A percentile compares a stretch with the other conserved stretches of the same genome.
Conservation (phyloP, 2,797 vertebrate genomes). For the Hypotaenidia philippensis region DNA sequence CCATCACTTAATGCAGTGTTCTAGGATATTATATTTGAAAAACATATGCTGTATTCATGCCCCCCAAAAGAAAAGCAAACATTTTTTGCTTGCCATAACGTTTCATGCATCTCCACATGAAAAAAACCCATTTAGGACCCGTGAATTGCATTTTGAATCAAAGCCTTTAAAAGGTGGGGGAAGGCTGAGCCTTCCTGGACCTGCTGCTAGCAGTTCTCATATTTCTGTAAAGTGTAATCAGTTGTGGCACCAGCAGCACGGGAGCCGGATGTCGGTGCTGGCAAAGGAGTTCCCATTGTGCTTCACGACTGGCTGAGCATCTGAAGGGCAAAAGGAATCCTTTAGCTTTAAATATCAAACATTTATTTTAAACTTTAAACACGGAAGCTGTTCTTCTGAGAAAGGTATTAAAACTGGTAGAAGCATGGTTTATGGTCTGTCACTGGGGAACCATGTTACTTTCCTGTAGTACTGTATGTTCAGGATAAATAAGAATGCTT, state of each 20-base stretch:
- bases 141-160: neutral
- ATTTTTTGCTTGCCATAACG: neutral
- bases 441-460: neutral
- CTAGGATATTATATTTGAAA: neutral
- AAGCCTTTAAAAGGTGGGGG: neutral
- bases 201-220: neutral
- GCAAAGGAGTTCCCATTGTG: neutral
- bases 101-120: neutral
- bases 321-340: neutral
- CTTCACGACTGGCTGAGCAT: neutral
- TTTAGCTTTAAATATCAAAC: neutral
- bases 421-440: neutral
- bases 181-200: neutral
- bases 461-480: neutral
- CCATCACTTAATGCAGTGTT: neutral
- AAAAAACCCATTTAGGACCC: neutral
- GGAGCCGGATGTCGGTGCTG: neutral
- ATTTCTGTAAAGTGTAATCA: neutral
- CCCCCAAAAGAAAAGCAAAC: neutral
- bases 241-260: neutral
- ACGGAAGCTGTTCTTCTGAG: neutral
- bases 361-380: slow-evolving; percentile 15
- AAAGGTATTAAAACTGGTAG: slow-evolving; percentile 8
- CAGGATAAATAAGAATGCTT: slow-evolving; percentile 12
- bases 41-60: neutral